A percentile compares a stretch with the other conserved stretches of the same genome.
Conservation (phyloP, 1,140 invertebrate species). For the Drosophila novamexicana region DNA sequence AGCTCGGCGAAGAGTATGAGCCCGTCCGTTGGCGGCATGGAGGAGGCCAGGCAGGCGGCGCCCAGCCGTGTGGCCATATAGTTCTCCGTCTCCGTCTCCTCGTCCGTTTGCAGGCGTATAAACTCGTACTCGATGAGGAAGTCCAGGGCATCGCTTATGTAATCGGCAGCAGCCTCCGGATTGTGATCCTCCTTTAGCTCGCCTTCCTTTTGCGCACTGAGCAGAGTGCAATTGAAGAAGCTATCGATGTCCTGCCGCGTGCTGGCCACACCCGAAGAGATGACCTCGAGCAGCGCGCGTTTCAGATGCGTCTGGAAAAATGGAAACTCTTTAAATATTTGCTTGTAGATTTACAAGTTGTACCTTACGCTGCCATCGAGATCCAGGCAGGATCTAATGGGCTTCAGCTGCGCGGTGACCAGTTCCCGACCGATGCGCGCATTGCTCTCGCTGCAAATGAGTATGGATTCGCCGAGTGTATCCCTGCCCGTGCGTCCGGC, state of each 20-base stretch:
- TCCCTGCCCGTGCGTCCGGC: constrained; percentile 96
- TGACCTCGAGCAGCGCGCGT: constrained; percentile 91
- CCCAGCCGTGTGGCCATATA: constrained; percentile 94
- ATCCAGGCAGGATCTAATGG: constrained; percentile 93
- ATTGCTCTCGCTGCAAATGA: constrained; percentile 93
- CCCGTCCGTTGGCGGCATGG: constrained; percentile 96
- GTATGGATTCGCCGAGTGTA: constrained; percentile 93
- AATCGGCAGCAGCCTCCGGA: constrained; percentile 23
- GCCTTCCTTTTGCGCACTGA: constrained; percentile 64
- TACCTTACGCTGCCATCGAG: constrained; percentile 87
- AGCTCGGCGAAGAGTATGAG: constrained; percentile 94
- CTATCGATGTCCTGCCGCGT: constrained; percentile 89
- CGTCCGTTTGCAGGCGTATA: constrained; percentile 85
- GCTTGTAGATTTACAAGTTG: not conserved
- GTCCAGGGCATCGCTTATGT: constrained; percentile 77
- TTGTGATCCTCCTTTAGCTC: constrained; percentile 18
- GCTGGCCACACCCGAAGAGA: constrained; percentile 93
- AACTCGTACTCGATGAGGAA: constrained; percentile 87
- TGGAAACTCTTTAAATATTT: not conserved
- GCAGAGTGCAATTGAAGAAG: constrained; percentile 93
- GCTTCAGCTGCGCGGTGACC: constrained; percentile 88
- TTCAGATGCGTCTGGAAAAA: constrained; percentile 84
- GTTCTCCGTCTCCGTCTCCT: constrained; percentile 84
- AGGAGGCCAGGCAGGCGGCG: constrained; percentile 95
- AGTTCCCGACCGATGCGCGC: constrained; percentile 88